phyloP scores from a whole-genome alignment of 2,888 invertebrate species.

The Tryphoninae sp. region DNA sequence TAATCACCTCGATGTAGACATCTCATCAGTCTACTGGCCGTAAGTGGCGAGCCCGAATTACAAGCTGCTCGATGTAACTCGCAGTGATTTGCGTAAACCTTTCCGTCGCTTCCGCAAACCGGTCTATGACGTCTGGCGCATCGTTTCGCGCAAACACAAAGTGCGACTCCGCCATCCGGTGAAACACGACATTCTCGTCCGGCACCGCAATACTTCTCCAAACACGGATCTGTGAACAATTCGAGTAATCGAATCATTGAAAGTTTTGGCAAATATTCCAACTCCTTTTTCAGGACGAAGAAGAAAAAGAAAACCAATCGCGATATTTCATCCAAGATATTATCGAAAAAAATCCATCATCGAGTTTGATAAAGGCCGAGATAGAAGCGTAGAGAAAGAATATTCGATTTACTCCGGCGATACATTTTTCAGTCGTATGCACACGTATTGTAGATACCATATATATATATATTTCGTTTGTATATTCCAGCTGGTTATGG shows the following conservation, averaged over 20 bases:
- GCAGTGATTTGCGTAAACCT: constrained; percentile 86
- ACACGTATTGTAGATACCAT: not conserved
- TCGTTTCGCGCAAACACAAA: constrained; percentile 85
- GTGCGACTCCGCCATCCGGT: constrained; percentile 81
- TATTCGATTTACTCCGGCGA: constrained; percentile 47
- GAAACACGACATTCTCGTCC: constrained; percentile 85
- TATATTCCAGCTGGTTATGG: constrained; percentile 2
- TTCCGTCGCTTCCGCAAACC: constrained; percentile 87
- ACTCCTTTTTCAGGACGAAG: not conserved
- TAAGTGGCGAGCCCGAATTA: constrained; percentile 82
- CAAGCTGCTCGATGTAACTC: constrained; percentile 86
- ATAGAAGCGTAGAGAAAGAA: constrained; percentile 29
- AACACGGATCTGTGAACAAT: constrained; percentile 84
- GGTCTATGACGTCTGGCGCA: constrained; percentile 84
- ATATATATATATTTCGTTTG: not conserved
- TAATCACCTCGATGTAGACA: constrained; percentile 72
- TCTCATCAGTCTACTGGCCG: constrained; percentile 79
- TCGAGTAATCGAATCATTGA: constrained; percentile 29
- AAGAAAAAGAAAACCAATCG: constrained; percentile 16
- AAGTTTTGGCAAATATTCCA: not conserved
- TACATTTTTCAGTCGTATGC: constrained; percentile 48
- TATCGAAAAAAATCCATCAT: constrained; percentile 42
- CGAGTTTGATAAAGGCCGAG: constrained; percentile 36
- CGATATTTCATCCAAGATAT: constrained; percentile 49
- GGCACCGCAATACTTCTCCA: constrained; percentile 85